Evolutionary conservation across 2,888 invertebrate genomes (phyloP), one percentile per base, ranked within the genome.

Genomic region (Psylliodes chrysocephalus): DNA sequence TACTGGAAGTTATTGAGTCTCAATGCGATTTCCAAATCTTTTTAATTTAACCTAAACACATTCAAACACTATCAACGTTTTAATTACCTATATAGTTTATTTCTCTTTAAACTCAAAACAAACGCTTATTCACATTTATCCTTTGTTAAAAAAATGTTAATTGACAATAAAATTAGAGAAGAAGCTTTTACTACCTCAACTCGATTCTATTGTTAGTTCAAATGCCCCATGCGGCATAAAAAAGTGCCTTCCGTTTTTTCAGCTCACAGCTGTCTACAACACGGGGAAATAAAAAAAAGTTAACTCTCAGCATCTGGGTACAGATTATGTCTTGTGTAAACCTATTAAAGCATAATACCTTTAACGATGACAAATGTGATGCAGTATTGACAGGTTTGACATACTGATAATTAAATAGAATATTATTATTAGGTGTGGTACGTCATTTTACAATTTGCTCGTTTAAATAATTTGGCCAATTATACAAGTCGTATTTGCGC

Each of bases 311-410:
- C 46, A 46, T 46, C 46, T 46, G 46, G 19, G n/a, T 6, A 14
- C 46, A 46, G 19, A 46, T 46, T 22, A 46, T 46, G 8, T 6
- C 35, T 46, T 46, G 10, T 46, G 22, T 46, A 46, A 46, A 46
- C 22, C 46, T 22, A 46, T 46, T 22, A 22, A 12, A 18, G 22
- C 19, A 25, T 25, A 46, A 35, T 46, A 46, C 46, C 19, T 46
- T 5, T 46, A 22, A 46, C 46, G 46, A 46, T 46, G 46, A 46
- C 46, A 46, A 46, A 46, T 46, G 6, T 22, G 46, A 46, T 46
- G 1, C 22, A 22, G 19, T 46, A 22, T 46, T 22, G 46, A 46
- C 22, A 46, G n/a, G 12, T 40, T n/a, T 40, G 40, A 40, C 40
- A 10, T 40, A 12, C 12, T 40, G 12, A 40, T 40, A 15, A 17